Evolutionary conservation across 2,888 invertebrate species (phyloP).

Genomic region (Aphodius granarius): DNA sequence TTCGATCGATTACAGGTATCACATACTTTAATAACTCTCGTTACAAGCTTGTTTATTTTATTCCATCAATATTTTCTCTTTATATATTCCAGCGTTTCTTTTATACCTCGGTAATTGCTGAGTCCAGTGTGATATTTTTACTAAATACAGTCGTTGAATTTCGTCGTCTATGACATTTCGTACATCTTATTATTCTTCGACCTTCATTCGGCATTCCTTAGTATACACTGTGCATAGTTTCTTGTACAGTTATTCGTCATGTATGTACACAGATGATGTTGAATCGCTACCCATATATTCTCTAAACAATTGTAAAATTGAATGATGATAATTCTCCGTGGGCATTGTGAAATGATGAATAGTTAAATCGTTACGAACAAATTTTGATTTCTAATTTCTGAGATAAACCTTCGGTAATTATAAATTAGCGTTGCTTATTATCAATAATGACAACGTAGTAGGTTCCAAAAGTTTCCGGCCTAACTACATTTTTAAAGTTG

Average conservation of each 20-base stretch:
- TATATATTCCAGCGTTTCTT: background rate
- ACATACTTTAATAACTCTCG: conserved; percentile 2
- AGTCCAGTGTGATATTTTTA: background rate
- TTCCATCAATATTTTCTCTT: conserved; percentile 6
- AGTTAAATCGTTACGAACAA: background rate
- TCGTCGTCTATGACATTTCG: background rate
- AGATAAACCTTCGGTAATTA: background rate
- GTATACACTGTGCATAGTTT: conserved; percentile 2
- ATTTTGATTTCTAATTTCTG: conserved; percentile 6
- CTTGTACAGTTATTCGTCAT: background rate
- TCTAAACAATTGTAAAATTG: background rate
- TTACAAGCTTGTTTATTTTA: conserved; percentile 4
- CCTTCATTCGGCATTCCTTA: background rate
- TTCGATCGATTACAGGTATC: conserved; percentile 11
- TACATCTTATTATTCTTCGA: conserved; percentile 3
- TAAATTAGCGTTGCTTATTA: conserved; percentile 12
- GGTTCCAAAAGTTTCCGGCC: background rate
- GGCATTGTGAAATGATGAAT: background rate
- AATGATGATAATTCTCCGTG: background rate
- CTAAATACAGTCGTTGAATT: background rate
- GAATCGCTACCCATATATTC: background rate
- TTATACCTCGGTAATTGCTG: conserved; percentile 4
- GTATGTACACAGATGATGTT: background rate
- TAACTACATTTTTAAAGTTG: background rate
- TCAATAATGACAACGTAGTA: conserved; percentile 2